Percentiles rank a stretch among this genome's conserved stretches.
These are phyloP conservation scores for Corbicula japonica DNA, from an alignment of 2,888 invertebrate genomes.

Conservation along the genomic window DNA sequence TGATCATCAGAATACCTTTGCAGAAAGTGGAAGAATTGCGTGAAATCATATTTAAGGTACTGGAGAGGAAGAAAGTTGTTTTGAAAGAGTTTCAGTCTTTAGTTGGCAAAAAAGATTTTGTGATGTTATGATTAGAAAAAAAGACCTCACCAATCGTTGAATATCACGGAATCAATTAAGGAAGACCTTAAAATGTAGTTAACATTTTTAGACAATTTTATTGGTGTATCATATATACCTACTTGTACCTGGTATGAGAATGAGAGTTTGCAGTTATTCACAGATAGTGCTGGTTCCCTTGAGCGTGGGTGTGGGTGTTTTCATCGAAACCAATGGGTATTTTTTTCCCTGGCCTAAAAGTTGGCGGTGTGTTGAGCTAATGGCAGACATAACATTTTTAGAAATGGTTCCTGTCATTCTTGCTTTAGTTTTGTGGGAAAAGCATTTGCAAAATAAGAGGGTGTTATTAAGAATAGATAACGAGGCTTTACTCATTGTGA, in stretches of 20 bases:
- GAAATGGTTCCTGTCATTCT: slow-evolving; percentile 17
- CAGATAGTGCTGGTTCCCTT: slow-evolving; percentile 6
- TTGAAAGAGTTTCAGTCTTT: slow-evolving; percentile 14
- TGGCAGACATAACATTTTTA: slow-evolving; percentile 2
- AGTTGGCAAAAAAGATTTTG: slow-evolving; percentile 26
- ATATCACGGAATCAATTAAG: not conserved
- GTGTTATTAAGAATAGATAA: slow-evolving; percentile 25
- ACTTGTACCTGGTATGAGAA: not conserved
- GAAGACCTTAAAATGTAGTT: slow-evolving; percentile 24
- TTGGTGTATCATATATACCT: slow-evolving; percentile 5
- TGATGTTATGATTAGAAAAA: slow-evolving; percentile 12
- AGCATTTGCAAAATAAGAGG: not conserved
- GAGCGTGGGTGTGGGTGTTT: slow-evolving; percentile 10
- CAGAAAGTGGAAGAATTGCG: slow-evolving; percentile 12
- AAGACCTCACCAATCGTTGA: slow-evolving; percentile 20
- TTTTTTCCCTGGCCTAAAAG: not conserved
- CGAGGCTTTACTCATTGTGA: slow-evolving; percentile 10
- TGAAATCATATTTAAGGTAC: not conserved
- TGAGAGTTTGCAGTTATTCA: slow-evolving; percentile 3
- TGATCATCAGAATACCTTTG: slow-evolving; percentile 21
- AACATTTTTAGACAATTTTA: slow-evolving; percentile 26
- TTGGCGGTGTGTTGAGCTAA: too few relatives aligned
- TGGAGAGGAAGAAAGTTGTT: not conserved
- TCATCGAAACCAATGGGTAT: not conserved
- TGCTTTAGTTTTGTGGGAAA: not conserved